Evolutionary conservation across 2,113 vertebrate genomes (phyloP), one percentile per base, ranked within the genome.

Genomic region (Austrofundulus limnaeus): DNA sequence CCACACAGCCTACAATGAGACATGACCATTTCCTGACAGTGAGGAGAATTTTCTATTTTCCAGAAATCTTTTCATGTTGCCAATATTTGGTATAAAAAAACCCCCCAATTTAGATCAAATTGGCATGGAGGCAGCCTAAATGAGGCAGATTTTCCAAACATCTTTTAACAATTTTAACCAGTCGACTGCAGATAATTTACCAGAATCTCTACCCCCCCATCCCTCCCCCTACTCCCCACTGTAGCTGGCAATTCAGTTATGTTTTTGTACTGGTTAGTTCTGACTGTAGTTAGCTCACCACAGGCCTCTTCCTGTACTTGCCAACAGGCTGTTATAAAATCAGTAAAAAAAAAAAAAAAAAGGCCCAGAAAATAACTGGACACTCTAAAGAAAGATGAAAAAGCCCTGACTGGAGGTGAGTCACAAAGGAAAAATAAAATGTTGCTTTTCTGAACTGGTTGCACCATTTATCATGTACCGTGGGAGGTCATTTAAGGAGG

Each of bases 141-240:
- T 77, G 61, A 73, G 38, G 46, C 66, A 73, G 11, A 31, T 53
- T 85, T 81, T 80, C 78, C 80, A 58, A 68, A 57, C 82, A 86
- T 79, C 80, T 84, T 86, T 81, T 57, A 87, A 75, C 69, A 81
- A 62, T 83, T 86, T 82, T 78, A 64, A 78, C 61, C 38, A 66
- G 69, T 69, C 55, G 52, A 76, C 72, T 75, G 49, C 28, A 69
- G 58, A 72, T 75, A 67, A 80, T 80, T 82, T 85, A 71, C 76
- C 43, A 47, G 83, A 76, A 79, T 74, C 20, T 60, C 42, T 9
- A 20, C 57, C 71, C 25, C n/a, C n/a, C n/a, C n/a, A n/a, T n/a
- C n/a, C n/a, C n/a, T n/a, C n/a, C n/a, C n/a, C n/a, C n/a, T 28
- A 28, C 60, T 52, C 23, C 9, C 17, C 50, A 73, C 28, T 28